These are phyloP conservation scores for Neoniphon sammara DNA, from an alignment of 2,797 vertebrate species.

Conservation along the genomic window DNA sequence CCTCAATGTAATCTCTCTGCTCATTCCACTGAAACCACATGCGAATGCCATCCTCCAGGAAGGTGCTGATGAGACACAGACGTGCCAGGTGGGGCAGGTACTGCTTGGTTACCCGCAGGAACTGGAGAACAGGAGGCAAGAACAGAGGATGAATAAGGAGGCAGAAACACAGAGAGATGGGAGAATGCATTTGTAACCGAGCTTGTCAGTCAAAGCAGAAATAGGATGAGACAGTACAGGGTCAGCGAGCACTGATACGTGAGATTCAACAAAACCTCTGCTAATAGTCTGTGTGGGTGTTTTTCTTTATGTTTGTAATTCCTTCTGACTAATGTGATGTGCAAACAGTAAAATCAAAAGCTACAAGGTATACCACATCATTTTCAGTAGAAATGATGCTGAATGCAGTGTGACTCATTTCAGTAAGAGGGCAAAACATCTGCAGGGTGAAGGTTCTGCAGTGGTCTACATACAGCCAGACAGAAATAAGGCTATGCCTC, in stretches of 20 bases:
- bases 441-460: neutral
- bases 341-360: neutral
- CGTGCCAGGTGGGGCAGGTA: constrained; percentile 95
- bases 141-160: neutral
- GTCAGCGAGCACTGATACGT: neutral
- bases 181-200: neutral
- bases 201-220: neutral
- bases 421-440: neutral
- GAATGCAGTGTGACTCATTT: neutral
- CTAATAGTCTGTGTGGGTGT: neutral
- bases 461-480: neutral
- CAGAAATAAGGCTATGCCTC: neutral
- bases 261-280: neutral
- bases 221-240: neutral
- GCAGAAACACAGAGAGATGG: neutral
- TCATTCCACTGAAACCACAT: constrained; percentile 99
- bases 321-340: neutral
- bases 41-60: constrained; percentile 97
- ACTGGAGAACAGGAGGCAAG: constrained; percentile 78
- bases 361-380: neutral
- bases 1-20: constrained; percentile 96
- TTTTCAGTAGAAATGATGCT: neutral
- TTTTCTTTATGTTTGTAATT: neutral
- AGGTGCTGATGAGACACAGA: constrained; percentile 97
- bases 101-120: constrained; percentile 95